A percentile compares a stretch with the other conserved stretches of the same genome.
Conservation (phyloP, 2,888 invertebrate species). For the Alsophila aescularia region DNA sequence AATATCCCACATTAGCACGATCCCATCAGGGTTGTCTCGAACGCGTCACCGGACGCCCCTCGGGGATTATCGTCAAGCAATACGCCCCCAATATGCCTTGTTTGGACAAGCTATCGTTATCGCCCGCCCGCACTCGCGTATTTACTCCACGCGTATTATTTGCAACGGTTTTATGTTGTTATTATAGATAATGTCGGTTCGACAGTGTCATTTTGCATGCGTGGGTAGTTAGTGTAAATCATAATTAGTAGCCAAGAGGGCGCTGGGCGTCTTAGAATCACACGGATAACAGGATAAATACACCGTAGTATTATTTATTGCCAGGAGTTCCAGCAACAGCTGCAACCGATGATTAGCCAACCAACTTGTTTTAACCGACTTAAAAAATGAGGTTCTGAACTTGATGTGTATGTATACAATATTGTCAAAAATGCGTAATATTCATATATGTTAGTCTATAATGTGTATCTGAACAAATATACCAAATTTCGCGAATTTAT, state of each 20-base stretch:
- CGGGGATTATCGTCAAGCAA: conserved; percentile 62
- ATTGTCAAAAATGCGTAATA: too few relatives aligned
- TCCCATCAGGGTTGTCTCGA: conserved; percentile 39
- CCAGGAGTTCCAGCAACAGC: too few relatives aligned
- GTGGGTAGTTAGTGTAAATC: conserved; percentile 4
- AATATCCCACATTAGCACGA: conserved; percentile 22
- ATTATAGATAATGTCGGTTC: conserved; percentile 18
- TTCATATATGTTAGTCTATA: too few relatives aligned
- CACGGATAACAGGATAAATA: too few relatives aligned
- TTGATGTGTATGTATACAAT: too few relatives aligned
- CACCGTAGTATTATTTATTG: too few relatives aligned
- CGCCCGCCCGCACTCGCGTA: conserved; percentile 51
- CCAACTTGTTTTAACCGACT: too few relatives aligned
- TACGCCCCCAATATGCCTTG: conserved; percentile 45
- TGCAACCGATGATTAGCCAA: background rate
- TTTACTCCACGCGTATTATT: conserved; percentile 48
- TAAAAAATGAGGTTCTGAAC: too few relatives aligned
- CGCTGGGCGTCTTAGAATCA: background rate
- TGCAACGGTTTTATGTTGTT: conserved; percentile 27
- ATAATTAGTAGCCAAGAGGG: background rate
- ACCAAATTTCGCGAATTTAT: too few relatives aligned
- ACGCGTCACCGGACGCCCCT: conserved; percentile 54
- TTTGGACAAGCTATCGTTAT: conserved; percentile 61
- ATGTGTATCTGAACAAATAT: too few relatives aligned
- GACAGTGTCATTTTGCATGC: conserved; percentile 18